Percentiles rank a stretch among this genome's conserved stretches.
Conservation (phyloP, 2,888 invertebrate species). For the Mythimna loreyi region DNA sequence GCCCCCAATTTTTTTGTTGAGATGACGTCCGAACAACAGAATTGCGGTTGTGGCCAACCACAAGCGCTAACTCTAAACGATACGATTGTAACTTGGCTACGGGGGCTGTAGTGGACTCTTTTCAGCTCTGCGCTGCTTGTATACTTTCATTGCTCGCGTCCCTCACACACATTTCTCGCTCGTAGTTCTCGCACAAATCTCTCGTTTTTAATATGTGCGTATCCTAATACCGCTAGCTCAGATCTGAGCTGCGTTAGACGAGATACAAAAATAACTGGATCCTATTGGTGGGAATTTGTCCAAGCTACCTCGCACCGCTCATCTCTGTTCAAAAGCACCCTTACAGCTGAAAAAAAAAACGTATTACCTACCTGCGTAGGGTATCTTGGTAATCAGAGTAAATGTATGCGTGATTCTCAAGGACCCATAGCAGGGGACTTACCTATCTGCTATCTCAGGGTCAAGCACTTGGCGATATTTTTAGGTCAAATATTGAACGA, state of each 20-base stretch:
- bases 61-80: too few relatives aligned
- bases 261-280: neutral
- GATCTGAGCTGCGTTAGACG: neutral
- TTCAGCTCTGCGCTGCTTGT: neutral
- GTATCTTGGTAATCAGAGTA: constrained; percentile 41
- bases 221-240: neutral
- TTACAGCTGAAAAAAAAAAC: constrained; percentile 34
- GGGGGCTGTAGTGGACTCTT: neutral
- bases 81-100: too few relatives aligned
- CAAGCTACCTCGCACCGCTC: neutral
- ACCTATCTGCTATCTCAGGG: constrained; percentile 36
- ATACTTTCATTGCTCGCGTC: neutral
- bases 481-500: constrained; percentile 4
- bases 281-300: neutral
- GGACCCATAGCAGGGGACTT: constrained; percentile 35
- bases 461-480: constrained; percentile 26
- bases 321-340: neutral
- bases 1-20: too few relatives aligned
- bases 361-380: constrained; percentile 27
- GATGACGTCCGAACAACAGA: too few relatives aligned
- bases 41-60: too few relatives aligned
- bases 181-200: neutral
- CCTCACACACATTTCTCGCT: neutral
- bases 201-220: too few relatives aligned
- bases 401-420: constrained; percentile 50